These are phyloP conservation scores for Channa argus DNA, from an alignment of 2,113 vertebrate species.

Conservation along the genomic window DNA sequence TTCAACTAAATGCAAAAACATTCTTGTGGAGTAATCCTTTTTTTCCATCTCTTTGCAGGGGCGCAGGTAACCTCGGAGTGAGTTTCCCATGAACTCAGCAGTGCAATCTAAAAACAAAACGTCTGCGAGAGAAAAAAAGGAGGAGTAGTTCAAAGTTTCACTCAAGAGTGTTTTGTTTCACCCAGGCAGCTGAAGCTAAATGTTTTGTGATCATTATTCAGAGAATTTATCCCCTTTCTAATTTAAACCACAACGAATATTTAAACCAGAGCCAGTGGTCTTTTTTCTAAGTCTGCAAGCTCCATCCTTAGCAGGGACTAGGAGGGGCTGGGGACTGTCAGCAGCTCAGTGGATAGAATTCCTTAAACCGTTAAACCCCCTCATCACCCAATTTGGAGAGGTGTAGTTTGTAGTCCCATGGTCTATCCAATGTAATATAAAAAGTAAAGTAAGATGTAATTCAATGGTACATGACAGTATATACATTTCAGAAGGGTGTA, in stretches of 20 bases:
- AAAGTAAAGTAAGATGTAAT: conserved; percentile 25
- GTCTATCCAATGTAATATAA: conserved; percentile 19
- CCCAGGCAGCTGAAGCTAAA: conserved; percentile 71
- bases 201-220: conserved; percentile 80
- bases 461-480: conserved; percentile 18
- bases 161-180: conserved; percentile 78
- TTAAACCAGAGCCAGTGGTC: conserved; percentile 70
- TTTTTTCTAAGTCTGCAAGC: conserved; percentile 56
- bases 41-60: conserved; percentile 73
- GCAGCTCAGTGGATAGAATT: conserved; percentile 66
- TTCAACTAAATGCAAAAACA: conserved; percentile 84
- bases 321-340: conserved; percentile 70
- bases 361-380: conserved; percentile 72
- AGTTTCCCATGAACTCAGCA: conserved; percentile 83
- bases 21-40: conserved; percentile 77
- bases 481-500: background rate
- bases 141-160: conserved; percentile 71
- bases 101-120: conserved; percentile 75
- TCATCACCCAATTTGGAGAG: conserved; percentile 76
- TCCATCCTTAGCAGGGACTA: conserved; percentile 51
- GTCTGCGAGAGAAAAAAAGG: conserved; percentile 13
- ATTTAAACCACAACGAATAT: conserved; percentile 75
- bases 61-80: conserved; percentile 78
- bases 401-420: conserved; percentile 55
- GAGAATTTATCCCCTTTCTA: conserved; percentile 76